These are phyloP conservation scores for Philereme transversata DNA, from an alignment of 2,888 invertebrate genomes.

Conservation along the genomic window DNA sequence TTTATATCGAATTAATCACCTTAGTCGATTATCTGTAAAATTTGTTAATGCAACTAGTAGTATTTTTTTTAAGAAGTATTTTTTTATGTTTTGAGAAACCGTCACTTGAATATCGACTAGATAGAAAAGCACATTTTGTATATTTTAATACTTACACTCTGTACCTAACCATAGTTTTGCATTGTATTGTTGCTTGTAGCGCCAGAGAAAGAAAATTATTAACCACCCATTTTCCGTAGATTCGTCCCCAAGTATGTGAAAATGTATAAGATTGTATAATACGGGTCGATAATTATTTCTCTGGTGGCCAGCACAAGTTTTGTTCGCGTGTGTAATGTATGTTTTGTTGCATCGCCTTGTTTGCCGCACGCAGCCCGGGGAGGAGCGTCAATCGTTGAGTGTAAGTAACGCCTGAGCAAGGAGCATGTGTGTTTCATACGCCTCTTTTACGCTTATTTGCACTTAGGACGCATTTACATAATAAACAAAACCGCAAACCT, in stretches of 20 bases:
- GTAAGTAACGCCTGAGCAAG: conserved; percentile 79
- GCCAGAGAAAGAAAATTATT: conserved; percentile 23
- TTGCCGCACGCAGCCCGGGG: conserved; percentile 84
- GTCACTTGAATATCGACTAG: no score
- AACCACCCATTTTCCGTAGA: conserved; percentile 1
- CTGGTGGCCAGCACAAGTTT: conserved; percentile 28
- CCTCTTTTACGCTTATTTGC: conserved; percentile 33
- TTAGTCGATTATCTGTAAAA: no score
- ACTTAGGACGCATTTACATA: conserved; percentile 3
- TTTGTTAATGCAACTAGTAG: no score
- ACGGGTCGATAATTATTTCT: conserved; percentile 15
- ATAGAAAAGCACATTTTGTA: conserved; percentile 4
- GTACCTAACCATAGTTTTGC: conserved; percentile 26
- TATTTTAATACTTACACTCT: conserved; percentile 34
- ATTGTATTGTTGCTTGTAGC: conserved; percentile 34
- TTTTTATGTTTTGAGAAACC: no score
- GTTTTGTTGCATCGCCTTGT: conserved; percentile 80
- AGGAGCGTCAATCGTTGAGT: conserved; percentile 90
- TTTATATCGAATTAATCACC: no score
- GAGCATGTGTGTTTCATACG: conserved; percentile 35
- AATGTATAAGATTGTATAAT: neutral
- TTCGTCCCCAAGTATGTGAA: neutral
- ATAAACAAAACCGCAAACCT: neutral
- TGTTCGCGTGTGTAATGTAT: conserved; percentile 71
- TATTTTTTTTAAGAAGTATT: no score